Conservation (phyloP, 92 coral and sea anemone species). For the Hydrozoanthus gracilis region DNA sequence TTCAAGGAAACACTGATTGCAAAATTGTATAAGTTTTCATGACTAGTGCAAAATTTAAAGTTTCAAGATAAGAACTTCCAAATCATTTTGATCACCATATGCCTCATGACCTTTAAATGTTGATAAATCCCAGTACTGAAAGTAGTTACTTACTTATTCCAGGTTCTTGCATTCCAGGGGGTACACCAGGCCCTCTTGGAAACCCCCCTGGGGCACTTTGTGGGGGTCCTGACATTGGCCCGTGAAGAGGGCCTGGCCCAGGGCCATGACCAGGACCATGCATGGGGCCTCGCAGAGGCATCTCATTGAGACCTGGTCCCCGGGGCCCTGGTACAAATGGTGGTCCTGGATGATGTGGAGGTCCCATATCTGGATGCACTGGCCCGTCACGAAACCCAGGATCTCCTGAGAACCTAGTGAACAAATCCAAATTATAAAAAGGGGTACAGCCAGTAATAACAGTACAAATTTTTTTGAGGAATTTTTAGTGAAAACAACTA, state of each 20-base stretch:
- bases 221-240: constrained; percentile 34
- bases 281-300: constrained; percentile 36
- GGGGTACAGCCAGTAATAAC: too few relatives aligned
- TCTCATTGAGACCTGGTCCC: constrained; percentile 32
- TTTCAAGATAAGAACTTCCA: too few relatives aligned
- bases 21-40: too few relatives aligned
- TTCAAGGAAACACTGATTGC: too few relatives aligned
- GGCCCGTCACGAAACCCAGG: constrained; percentile 37
- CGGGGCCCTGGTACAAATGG: constrained; percentile 41
- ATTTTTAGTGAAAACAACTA: neutral
- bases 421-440: neutral
- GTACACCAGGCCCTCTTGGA: constrained; percentile 23
- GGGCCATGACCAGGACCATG: constrained; percentile 43
- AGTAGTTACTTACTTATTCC: constrained; percentile 31
- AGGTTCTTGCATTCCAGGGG: constrained; percentile 46
- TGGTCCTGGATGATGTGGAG: constrained; percentile 5
- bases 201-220: constrained; percentile 34
- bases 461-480: neutral
- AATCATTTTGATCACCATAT: too few relatives aligned
- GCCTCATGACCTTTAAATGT: too few relatives aligned
- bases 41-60: too few relatives aligned
- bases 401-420: constrained; percentile 38
- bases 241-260: constrained; percentile 28
- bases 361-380: constrained; percentile 43
- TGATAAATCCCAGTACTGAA: too few relatives aligned